Conservation (phyloP, 1,140 invertebrate genomes). For the Zaprionus tsacasi region DNA sequence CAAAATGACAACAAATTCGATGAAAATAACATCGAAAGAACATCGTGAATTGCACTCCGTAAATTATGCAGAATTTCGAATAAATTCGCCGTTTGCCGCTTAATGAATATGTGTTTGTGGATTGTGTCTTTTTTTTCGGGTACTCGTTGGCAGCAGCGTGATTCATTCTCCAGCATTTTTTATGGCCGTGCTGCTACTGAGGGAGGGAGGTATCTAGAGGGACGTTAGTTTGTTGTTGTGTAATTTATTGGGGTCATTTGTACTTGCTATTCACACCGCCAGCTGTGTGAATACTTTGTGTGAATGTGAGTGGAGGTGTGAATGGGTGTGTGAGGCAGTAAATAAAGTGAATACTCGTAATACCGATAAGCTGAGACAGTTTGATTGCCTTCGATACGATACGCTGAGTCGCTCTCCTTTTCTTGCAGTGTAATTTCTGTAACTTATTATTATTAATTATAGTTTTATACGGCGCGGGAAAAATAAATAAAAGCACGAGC, state of each 20-base stretch:
- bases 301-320: not conserved
- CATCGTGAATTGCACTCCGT: constrained; percentile 26
- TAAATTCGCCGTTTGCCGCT: not conserved
- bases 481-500: not conserved
- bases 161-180: constrained; percentile 34
- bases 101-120: not conserved
- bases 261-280: constrained; percentile 41
- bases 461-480: not conserved
- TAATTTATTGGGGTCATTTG: constrained; percentile 74
- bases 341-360: constrained; percentile 43
- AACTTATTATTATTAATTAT: not conserved
- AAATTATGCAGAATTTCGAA: constrained; percentile 31
- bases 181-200: not conserved
- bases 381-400: constrained; percentile 20
- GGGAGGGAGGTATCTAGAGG: constrained; percentile 2
- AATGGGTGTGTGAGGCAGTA: constrained; percentile 38
- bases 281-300: constrained; percentile 8
- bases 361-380: constrained; percentile 38
- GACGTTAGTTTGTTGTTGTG: constrained; percentile 36
- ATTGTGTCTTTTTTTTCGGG: not conserved
- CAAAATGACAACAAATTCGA: constrained; percentile 45
- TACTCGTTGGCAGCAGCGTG: constrained; percentile 10
- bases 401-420: not conserved
- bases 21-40: constrained; percentile 37
- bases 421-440: not conserved